Conservation (phyloP, 2,113 vertebrate genomes). For the Isurus oxyrinchus region DNA sequence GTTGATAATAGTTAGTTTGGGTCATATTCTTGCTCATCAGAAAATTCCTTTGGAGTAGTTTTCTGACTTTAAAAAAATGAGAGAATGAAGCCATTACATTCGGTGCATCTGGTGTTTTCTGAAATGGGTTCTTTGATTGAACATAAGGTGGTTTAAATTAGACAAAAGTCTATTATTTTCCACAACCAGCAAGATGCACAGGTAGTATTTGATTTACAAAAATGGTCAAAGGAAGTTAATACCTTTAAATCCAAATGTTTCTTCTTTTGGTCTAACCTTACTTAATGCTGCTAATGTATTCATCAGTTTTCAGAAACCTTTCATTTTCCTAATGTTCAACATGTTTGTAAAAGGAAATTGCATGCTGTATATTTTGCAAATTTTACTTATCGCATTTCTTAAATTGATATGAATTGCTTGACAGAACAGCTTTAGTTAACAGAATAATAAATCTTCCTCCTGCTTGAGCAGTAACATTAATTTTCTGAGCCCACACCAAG, state of each 20-base stretch:
- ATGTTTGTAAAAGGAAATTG: neutral
- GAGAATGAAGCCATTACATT: neutral
- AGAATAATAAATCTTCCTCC: conserved; percentile 1
- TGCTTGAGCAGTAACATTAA: neutral
- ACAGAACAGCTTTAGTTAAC: neutral
- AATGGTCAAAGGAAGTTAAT: neutral
- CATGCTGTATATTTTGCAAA: too few relatives aligned
- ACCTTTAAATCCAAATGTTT: neutral
- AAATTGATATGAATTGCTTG: too few relatives aligned
- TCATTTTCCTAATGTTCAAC: conserved; percentile 4
- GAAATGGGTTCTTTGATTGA: neutral
- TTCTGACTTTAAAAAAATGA: neutral
- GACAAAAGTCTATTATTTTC: neutral
- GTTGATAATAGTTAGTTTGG: neutral
- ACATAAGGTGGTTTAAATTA: neutral
- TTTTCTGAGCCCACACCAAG: neutral
- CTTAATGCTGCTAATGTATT: neutral
- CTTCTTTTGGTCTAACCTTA: neutral
- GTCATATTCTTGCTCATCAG: neutral
- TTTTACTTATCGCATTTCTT: neutral
- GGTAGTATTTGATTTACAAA: neutral
- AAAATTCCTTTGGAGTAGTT: neutral
- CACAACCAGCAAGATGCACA: neutral
- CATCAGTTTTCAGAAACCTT: neutral
- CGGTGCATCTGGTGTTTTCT: neutral